phyloP scores from a whole-genome alignment of 1,140 invertebrate genomes.

The Physella acuta region DNA sequence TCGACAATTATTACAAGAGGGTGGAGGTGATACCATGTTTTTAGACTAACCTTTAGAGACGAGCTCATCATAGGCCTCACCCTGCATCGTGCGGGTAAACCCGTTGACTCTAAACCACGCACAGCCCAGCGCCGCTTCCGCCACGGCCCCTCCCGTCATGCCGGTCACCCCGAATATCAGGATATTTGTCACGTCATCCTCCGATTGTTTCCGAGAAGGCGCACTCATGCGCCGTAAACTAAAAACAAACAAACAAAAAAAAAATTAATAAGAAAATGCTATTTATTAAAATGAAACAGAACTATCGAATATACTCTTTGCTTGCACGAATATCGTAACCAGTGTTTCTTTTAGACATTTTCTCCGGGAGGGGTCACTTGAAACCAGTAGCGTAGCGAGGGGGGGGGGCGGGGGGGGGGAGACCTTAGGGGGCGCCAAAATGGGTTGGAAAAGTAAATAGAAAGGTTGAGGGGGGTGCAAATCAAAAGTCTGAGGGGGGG shows the following conservation, averaged over 20 bases:
- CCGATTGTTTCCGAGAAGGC: background rate
- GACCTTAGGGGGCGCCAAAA: too few species aligned
- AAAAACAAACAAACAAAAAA: background rate
- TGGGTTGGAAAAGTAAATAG: too few species aligned
- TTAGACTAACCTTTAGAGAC: conserved; percentile 5
- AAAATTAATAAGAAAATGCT: background rate
- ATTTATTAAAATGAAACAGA: background rate
- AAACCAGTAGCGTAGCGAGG: too few species aligned
- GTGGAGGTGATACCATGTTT: too few species aligned
- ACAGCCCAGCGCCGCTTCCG: conserved; percentile 6
- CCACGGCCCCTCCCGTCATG: conserved; percentile 1
- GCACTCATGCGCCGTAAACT: background rate
- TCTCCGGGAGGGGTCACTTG: too few species aligned
- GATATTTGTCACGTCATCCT: conserved; percentile 10
- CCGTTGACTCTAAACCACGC: conserved; percentile 13
- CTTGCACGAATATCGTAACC: background rate
- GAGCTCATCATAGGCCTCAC: conserved; percentile 3
- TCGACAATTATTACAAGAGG: too few species aligned
- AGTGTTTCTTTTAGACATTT: background rate
- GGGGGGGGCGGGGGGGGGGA: too few species aligned
- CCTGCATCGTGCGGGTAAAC: background rate
- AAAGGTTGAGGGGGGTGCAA: too few species aligned
- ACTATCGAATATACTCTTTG: background rate
- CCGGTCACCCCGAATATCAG: conserved; percentile 12
- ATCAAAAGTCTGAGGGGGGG: too few species aligned